Conservation (phyloP, 2,113 vertebrate genomes). For the Elgaria multicarinata region DNA sequence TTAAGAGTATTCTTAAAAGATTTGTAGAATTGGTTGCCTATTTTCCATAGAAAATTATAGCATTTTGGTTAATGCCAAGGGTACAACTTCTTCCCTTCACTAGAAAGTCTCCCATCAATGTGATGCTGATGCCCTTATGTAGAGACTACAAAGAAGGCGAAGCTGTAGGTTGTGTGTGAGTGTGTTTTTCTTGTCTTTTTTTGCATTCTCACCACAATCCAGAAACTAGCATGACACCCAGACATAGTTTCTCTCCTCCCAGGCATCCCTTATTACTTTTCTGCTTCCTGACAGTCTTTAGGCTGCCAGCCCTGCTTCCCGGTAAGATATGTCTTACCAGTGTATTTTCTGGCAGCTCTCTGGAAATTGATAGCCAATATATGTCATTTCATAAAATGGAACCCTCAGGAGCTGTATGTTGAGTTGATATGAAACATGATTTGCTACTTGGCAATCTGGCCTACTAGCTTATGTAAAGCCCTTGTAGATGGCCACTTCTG, state of each 20-base stretch:
- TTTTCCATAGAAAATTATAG: not conserved
- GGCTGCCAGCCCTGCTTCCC: not conserved
- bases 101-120: not conserved
- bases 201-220: not conserved
- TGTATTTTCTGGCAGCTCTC: slow-evolving; percentile 41
- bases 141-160: not conserved
- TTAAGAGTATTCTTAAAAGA: not conserved
- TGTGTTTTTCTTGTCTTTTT: too few species aligned
- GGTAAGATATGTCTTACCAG: slow-evolving; percentile 14
- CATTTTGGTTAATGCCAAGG: not conserved
- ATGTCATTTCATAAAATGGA: slow-evolving; percentile 11
- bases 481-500: slow-evolving; percentile 54
- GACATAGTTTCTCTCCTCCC: not conserved
- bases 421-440: slow-evolving; percentile 45
- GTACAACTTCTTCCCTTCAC: not conserved
- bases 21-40: not conserved
- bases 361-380: slow-evolving; percentile 37
- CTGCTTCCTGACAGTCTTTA: not conserved
- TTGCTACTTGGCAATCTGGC: slow-evolving; percentile 52
- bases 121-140: not conserved
- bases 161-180: too few species aligned
- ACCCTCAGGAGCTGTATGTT: not conserved
- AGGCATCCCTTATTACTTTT: not conserved
- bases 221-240: not conserved
- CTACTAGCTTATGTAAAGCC: slow-evolving; percentile 13